Percentiles rank a stretch among this genome's conserved stretches.
Conservation (phyloP, 2,888 invertebrate genomes). For the Oligia latruncula region DNA sequence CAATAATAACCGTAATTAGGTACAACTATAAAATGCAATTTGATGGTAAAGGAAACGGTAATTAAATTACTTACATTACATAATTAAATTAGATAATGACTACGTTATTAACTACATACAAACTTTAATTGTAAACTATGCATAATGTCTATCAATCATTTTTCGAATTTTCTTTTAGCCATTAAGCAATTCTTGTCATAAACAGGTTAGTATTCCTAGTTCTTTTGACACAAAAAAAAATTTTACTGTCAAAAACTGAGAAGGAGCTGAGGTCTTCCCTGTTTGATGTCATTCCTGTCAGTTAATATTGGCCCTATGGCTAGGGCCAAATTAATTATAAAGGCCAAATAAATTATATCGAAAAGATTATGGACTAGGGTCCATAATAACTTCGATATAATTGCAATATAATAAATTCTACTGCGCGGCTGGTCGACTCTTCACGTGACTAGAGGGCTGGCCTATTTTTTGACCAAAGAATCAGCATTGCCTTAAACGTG, state of each 20-base stretch:
- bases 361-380: not conserved
- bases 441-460: too few species aligned
- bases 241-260: not conserved
- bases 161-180: too few species aligned
- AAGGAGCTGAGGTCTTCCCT: too few species aligned
- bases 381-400: not conserved
- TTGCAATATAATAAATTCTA: not conserved
- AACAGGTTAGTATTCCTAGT: too few species aligned
- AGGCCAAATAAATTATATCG: not conserved
- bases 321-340: not conserved
- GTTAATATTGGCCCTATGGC: too few species aligned
- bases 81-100: constrained; percentile 12
- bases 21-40: constrained; percentile 19
- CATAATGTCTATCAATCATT: not conserved
- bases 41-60: not conserved
- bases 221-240: not conserved
- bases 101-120: not conserved
- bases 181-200: not conserved
- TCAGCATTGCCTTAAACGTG: too few species aligned
- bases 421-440: too few species aligned
- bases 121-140: not conserved
- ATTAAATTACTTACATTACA: constrained; percentile 13
- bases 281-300: not conserved
- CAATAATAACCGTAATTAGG: not conserved
- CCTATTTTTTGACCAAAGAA: too few species aligned